Evolutionary conservation across 1,140 invertebrate genomes (phyloP), one percentile per base, ranked within the genome.

Genomic region (Vollenhovia emeryi): DNA sequence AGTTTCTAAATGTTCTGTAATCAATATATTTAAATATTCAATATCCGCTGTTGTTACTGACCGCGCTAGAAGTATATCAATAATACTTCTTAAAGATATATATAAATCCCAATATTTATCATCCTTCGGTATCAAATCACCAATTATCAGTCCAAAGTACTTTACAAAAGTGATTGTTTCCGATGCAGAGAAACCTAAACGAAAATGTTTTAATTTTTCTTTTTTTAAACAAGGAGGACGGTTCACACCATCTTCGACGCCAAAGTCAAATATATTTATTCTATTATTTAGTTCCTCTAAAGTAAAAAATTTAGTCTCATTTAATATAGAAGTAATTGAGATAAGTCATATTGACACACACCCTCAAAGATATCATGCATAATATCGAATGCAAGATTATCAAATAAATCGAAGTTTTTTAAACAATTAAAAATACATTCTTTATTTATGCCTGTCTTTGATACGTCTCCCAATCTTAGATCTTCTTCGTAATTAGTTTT

Each of bases 1-100:
- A 59, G 15, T 59, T 30, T 59, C 55, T 59, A 59, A 59, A 59
- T 59, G 55, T 59, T 59, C 24, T 27, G 55, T 30, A 59, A 59
- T 59, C 11, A 59, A 59, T 15, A 30, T 30, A 1, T 59, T 27
- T 27, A 59, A 59, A 27, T 59, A 59, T 27, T 59, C 55, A 59
- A 59, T 59, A 9, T 59, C 24, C 30, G 11, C 11, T 27, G 13
- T 18, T 59, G 24, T 59, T 59, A 59, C 11, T 15, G 24, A 30
- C 7, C 55, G 24, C 5, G 55, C 55, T 13, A 59, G 3, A 0
- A 59, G 55, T 59, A 59, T 59, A 59, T 59, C 55, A 7, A 59
- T 59, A 59, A 59, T 59, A 59, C 24, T 13, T 52, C 50, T 52
- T 52, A 59, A 59, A 59, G 24, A 59, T 27, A 59, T 24, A 30